These are phyloP conservation scores for Lepidocyrtinus sp. DNA, from an alignment of 2,888 invertebrate genomes.

Conservation along the genomic window DNA sequence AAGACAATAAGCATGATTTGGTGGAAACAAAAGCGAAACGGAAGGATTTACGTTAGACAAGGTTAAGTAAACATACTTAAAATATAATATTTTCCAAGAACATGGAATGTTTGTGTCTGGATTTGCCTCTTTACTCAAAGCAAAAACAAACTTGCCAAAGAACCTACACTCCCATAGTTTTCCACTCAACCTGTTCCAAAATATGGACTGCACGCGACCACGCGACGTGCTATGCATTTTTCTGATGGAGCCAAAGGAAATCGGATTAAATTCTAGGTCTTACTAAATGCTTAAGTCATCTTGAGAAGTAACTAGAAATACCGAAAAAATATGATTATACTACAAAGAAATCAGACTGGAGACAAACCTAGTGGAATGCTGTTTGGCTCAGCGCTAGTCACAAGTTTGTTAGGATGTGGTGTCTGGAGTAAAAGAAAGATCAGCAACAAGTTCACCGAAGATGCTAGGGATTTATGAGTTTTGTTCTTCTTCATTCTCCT, in stretches of 20 bases:
- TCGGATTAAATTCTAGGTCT: no score
- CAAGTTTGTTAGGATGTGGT: conserved; percentile 42
- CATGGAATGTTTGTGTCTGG: no score
- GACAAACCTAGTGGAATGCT: conserved; percentile 67
- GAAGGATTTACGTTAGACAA: no score
- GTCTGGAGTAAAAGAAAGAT: conserved; percentile 45
- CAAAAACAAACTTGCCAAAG: no score
- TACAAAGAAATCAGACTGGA: no score
- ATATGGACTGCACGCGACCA: no score
- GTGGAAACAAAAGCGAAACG: neutral
- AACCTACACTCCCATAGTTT: no score
- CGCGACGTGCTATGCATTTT: no score
- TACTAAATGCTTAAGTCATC: no score
- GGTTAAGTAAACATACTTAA: conserved; percentile 1
- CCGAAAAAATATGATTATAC: neutral
- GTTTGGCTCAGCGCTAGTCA: conserved; percentile 58
- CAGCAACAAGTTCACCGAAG: conserved; percentile 64
- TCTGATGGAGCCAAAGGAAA: no score
- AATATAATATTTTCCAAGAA: conserved; percentile 34
- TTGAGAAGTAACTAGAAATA: conserved; percentile 40
- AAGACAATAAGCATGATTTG: neutral
- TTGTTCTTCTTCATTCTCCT: neutral
- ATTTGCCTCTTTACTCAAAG: no score
- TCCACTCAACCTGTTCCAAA: no score
- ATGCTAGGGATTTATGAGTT: conserved; percentile 53